phyloP scores from a whole-genome alignment of 2,113 vertebrate species.

The Rhinichthys klamathensis region DNA sequence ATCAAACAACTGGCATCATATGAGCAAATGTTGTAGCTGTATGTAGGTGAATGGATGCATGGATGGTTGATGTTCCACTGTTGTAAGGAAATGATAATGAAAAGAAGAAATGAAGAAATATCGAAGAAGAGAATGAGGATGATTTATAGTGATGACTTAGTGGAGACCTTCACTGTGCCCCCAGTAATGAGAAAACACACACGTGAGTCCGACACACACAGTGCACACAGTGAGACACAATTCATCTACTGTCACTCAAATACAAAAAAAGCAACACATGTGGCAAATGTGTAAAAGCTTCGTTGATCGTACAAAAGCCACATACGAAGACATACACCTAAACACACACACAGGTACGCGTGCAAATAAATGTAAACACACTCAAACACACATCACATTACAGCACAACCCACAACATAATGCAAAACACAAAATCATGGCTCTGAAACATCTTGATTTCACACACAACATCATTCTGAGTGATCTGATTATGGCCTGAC shows the following conservation, averaged over 20 bases:
- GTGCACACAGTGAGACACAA: constrained; percentile 21
- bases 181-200: constrained; percentile 54
- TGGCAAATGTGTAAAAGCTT: background rate
- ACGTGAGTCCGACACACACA: constrained; percentile 38
- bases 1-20: background rate
- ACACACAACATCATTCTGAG: constrained; percentile 18
- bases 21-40: constrained; percentile 15
- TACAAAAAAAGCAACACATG: constrained; percentile 31
- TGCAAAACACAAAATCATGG: constrained; percentile 8
- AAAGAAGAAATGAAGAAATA: constrained; percentile 47
- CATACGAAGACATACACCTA: background rate
- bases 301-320: constrained; percentile 10
- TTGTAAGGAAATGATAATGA: constrained; percentile 18
- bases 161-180: constrained; percentile 69
- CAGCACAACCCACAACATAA: constrained; percentile 40
- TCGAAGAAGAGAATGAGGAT: constrained; percentile 29
- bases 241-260: constrained; percentile 7
- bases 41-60: background rate
- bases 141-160: constrained; percentile 58
- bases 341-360: constrained; percentile 1
- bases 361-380: constrained; percentile 40
- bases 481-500: background rate
- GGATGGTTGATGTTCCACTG: background rate
- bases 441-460: background rate
- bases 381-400: constrained; percentile 52